A percentile compares a stretch with the other conserved stretches of the same genome.
These are phyloP conservation scores for Drosophila ogumai DNA, from an alignment of 1,140 invertebrate genomes.

Conservation along the genomic window DNA sequence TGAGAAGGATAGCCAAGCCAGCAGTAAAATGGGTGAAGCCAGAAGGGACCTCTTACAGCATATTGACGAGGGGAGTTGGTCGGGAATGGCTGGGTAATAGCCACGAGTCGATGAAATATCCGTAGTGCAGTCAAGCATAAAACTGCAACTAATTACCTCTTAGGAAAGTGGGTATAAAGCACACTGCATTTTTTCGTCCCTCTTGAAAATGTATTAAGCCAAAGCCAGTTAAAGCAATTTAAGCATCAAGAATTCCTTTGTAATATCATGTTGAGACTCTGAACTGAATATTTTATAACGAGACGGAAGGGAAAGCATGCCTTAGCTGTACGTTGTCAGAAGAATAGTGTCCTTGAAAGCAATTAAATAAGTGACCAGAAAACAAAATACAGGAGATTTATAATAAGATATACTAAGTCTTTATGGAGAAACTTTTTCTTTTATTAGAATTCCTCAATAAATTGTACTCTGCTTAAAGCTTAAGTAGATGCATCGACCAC, in stretches of 20 bases:
- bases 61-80: constrained; percentile 5
- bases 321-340: neutral
- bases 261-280: neutral
- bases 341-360: neutral
- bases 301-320: neutral
- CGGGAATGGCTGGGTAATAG: constrained; percentile 5
- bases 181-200: neutral
- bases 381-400: neutral
- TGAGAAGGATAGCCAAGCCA: constrained; percentile 14
- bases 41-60: constrained; percentile 11
- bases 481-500: no score
- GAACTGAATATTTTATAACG: neutral
- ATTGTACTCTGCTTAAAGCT: no score
- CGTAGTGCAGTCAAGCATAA: constrained; percentile 19
- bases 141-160: constrained; percentile 19
- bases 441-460: neutral
- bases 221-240: constrained; percentile 9
- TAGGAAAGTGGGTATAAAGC: constrained; percentile 5
- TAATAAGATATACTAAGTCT: neutral
- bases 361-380: neutral
- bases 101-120: constrained; percentile 10
- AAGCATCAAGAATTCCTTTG: constrained; percentile 10
- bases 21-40: constrained; percentile 12
- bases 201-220: constrained; percentile 1
- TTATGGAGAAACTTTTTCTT: neutral